Evolutionary conservation across 1,140 invertebrate species (phyloP), one percentile per base, ranked within the genome.

Genomic region (Coelopa frigida): DNA sequence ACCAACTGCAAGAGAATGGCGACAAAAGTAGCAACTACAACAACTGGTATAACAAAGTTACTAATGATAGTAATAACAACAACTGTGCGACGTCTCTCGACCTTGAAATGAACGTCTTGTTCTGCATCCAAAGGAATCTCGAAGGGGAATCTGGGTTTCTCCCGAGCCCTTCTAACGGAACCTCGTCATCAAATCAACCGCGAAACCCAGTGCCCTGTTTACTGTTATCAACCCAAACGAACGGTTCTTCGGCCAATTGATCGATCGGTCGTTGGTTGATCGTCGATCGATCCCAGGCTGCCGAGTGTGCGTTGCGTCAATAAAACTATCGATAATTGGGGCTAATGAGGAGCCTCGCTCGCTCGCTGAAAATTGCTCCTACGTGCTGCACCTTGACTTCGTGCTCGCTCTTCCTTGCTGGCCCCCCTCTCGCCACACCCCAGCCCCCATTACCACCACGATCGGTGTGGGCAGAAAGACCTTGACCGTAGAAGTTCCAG

Each of bases 351-450:
- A 29, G 22, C 32, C 21, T 21, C 22, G 40, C 40, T 22, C 27
- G 20, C 27, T 29, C 31, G 31, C 27, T 29, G 17, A 33, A 35
- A 44, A 44, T 44, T 44, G 31, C 20, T 44, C 14, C 27, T 44
- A 44, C 42, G 42, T 44, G 42, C 32, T 44, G 42, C 42, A 44
- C 42, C 42, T 44, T 44, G n/a, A n/a, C n/a, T n/a, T 39, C 20
- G 14, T 22, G n/a, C 22, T 18, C 23, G n/a, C 20, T 14, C 4
- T 6, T 39, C 6, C 22, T 42, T 18, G 5, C 24, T 29, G 15
- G 17, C n/a, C 24, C 18, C 5, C 14, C 26, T 24, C 15, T 41
- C 7, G 22, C 12, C 14, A 17, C 3, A 17, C 26, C n/a, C n/a
- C n/a, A n/a, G n/a, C n/a, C n/a, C n/a, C n/a, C n/a, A n/a, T n/a